These are phyloP conservation scores for Zoroaster sp. DNA, from an alignment of 53 echinoderm and acorn worm species.

Conservation along the genomic window DNA sequence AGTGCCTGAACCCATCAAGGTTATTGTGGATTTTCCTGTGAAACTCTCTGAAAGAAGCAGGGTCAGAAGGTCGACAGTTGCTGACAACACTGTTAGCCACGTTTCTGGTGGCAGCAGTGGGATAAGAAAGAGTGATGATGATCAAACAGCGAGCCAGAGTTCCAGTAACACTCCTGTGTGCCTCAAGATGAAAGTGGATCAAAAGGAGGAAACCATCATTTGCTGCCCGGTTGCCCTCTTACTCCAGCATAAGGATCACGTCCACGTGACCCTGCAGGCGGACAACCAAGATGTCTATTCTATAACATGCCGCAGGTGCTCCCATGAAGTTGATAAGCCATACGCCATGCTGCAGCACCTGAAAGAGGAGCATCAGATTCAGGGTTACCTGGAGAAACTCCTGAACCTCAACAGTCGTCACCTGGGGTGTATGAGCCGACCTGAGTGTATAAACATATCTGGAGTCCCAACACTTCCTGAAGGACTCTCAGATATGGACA, in stretches of 20 bases:
- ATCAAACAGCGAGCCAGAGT: background rate
- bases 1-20: background rate
- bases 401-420: slow-evolving; percentile 45
- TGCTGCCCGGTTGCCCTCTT: slow-evolving; percentile 51
- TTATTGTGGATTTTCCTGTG: background rate
- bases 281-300: slow-evolving; percentile 2
- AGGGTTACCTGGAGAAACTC: slow-evolving; percentile 31
- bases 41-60: background rate
- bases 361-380: slow-evolving; percentile 8
- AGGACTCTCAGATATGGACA: slow-evolving; percentile 46
- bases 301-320: slow-evolving; percentile 54
- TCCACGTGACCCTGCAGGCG: slow-evolving; percentile 12
- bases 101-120: background rate
- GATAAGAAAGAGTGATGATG: background rate
- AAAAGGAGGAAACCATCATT: slow-evolving; percentile 34
- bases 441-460: slow-evolving; percentile 41
- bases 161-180: background rate
- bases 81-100: background rate
- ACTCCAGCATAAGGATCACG: slow-evolving; percentile 28
- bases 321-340: slow-evolving; percentile 20
- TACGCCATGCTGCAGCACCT: slow-evolving; percentile 50
- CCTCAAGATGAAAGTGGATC: slow-evolving; percentile 30
- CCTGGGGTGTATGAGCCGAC: slow-evolving; percentile 48
- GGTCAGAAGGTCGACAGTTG: background rate
- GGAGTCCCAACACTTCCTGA: slow-evolving; percentile 44